Evolutionary conservation across 2,797 vertebrate species (phyloP), one percentile per base, ranked within the genome.

Genomic region (Fringilla coelebs): DNA sequence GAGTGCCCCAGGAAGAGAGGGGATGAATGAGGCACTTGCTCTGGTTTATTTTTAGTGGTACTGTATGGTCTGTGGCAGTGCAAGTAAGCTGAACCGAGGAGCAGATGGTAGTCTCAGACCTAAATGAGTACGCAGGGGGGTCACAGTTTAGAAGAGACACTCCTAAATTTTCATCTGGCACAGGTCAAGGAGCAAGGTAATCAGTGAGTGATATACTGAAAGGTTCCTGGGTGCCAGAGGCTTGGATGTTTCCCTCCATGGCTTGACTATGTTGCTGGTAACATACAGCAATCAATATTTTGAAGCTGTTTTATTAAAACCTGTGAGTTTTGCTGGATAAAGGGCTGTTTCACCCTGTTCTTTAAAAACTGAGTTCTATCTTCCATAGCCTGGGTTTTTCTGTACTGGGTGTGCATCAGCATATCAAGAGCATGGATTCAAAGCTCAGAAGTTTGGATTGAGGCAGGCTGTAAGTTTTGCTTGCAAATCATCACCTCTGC

Each of bases 31-130:
- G 61, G 63, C 41, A 61, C 86, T 90, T n/a, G 74, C 67, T 79
- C 41, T 73, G 63, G 67, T 79, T 87, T 95, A 95, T 96, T 96
- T 96, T 96, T 95, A 95, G 93, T 65, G 80, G 71, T 61, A 93
- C 92, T 71, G 74, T 89, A 93, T 43, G 28, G 41, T 17, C 57
- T 24, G 32, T 18, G 63, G 73, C 85, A 62, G 36, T 13, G 48
- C 34, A 70, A 94, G 90, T 85, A 93, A 96, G 48, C 15, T 78
- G 73, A 96, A 91, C 88, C 76, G 65, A 83, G n/a, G 55, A 84
- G 40, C 90, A 96, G 85, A 63, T 71, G 88, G 85, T 11, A 55
- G 45, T 22, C 83, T 78, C 72, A 49, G 73, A 60, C 85, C 62
- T 74, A 79, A 72, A 84, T 57, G 62, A 73, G 40, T 70, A 32